Percentiles rank a stretch among this genome's conserved stretches.
Evolutionary conservation across 1,140 invertebrate species (phyloP).

Genomic region (Drosophila kohkoa): DNA sequence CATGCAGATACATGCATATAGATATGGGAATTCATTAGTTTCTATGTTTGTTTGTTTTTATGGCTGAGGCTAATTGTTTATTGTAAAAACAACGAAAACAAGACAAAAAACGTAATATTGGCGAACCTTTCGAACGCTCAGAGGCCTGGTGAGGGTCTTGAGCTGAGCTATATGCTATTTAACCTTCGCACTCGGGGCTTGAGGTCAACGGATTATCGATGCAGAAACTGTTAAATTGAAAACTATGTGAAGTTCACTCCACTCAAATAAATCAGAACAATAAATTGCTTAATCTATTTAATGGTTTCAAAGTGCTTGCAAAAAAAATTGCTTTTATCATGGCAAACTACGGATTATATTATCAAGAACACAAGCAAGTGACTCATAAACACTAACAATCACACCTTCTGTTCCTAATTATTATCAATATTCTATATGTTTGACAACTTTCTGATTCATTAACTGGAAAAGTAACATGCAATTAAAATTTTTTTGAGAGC

Average conservation of each 20-base stretch:
- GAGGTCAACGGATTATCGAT: conserved; percentile 77
- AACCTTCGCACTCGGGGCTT: conserved; percentile 67
- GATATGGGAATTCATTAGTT: conserved; percentile 35
- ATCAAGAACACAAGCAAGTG: neutral
- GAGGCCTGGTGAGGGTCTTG: conserved; percentile 35
- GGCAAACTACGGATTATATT: conserved; percentile 1
- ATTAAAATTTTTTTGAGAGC: neutral
- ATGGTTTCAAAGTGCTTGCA: neutral
- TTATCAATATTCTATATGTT: conserved; percentile 16
- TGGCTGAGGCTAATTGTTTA: conserved; percentile 34
- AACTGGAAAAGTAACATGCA: neutral
- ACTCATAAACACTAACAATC: conserved; percentile 3
- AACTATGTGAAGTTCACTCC: conserved; percentile 7
- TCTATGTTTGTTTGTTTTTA: conserved; percentile 9
- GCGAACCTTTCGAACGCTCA: conserved; percentile 51
- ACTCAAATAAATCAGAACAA: conserved; percentile 7
- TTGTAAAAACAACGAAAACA: conserved; percentile 38
- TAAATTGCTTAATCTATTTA: neutral
- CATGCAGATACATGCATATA: conserved; percentile 7
- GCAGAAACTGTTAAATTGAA: conserved; percentile 58
- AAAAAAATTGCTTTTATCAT: conserved; percentile 3
- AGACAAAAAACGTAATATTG: conserved; percentile 5
- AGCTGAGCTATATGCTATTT: conserved; percentile 28
- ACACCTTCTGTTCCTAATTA: neutral
- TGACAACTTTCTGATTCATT: conserved; percentile 14